Evolutionary conservation across 1,140 invertebrate genomes (phyloP), one percentile per base, ranked within the genome.

Genomic region (Linepithema humile): DNA sequence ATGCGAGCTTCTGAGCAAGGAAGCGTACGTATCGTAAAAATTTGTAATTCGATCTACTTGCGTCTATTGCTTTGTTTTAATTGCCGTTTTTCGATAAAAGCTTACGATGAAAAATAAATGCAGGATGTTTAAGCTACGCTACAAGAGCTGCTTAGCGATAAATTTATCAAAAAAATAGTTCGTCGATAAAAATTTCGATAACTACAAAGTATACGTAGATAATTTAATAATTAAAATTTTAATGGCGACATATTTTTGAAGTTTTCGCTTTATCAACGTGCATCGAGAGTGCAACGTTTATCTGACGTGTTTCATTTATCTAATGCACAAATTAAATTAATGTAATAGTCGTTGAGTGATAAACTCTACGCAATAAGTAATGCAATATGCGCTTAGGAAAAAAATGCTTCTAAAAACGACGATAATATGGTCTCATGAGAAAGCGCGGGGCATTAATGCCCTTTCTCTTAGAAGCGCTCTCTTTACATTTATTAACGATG

Each of bases 401-500:
- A 35, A 38, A 48, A 23, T 17, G 9, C 29, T 35, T 65, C 4
- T 20, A 40, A 55, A 29, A 20, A 78, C 35, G 65, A 0, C 32
- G 23, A 40, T n/a, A 20, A 32, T n/a, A 15, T 69, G 1, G 17
- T 38, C 64, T 4, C 32, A 17, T 7, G 6, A 26, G 48, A 29
- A 10, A 43, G 26, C 20, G 12, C 15, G 17, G 10, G 26, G 48
- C 53, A 70, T 43, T 40, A 40, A 40, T 29, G 35, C 17, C 20
- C 17, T n/a, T 69, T 48, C 45, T 70, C 55, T 69, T 17, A 60
- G 77, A 50, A 26, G 35, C 74, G 53, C 40, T 69, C 26, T 50
- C 40, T 23, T 48, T n/a, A 53, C 38, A 65, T 85, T 85, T 85
- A 85, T 85, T 38, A 55, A 29, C 57, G 38, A 64, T 38, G 23